Base-by-base conservation (phyloP, 2,113 vertebrate genomes). In the Jaculus jaculus region DNA sequence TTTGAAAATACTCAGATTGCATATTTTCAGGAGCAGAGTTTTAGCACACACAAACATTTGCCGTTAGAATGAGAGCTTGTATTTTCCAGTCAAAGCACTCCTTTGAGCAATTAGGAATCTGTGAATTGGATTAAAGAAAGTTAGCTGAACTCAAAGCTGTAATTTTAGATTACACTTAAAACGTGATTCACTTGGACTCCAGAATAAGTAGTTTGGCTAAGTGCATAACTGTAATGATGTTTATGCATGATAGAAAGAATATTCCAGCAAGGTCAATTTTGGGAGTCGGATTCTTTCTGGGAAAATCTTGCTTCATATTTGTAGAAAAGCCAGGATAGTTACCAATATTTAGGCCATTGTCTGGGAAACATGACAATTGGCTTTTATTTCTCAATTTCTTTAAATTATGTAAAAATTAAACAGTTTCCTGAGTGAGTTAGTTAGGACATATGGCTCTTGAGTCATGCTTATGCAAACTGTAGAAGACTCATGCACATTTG, bases 131-230 rank as follows among this genome's bases (percentile, higher is more conserved):
- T 79, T 90, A 47, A 87, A 32, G 15, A 78, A 94, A 71, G 7
- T 60, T 90, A 37, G 32, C 15, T 92, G 42, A 71, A 26, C 37
- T 15, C 42, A 69, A 92, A 95, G 77, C 24, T 73, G 2, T 17
- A 63, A 88, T 87, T 89, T 94, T 61, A 84, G 47, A 89, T 54
- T 74, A 39, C 9, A 72, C 78, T 92, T 87, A 90, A 72, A 75
- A 93, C 75, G 20, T n/a, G 17, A 69, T 78, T 72, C n/a, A 10
- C 39, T 73, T 81, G 87, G 74, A 79, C 32, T 84, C 63, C 32
- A 8, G 79, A 83, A 71, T 86, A 92, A 86, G 90, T 42, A 89
- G 28, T 84, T 54, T 93, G 15, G 34, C 60, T 47, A 84, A 91
- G 18, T 84, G 85, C 51, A 78, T 82, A 54, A n/a, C 73, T 13